A percentile compares a stretch with the other conserved stretches of the same genome.
These are phyloP conservation scores for Drosophila punjabiensis DNA, from an alignment of 1,140 invertebrate species.

Conservation along the genomic window DNA sequence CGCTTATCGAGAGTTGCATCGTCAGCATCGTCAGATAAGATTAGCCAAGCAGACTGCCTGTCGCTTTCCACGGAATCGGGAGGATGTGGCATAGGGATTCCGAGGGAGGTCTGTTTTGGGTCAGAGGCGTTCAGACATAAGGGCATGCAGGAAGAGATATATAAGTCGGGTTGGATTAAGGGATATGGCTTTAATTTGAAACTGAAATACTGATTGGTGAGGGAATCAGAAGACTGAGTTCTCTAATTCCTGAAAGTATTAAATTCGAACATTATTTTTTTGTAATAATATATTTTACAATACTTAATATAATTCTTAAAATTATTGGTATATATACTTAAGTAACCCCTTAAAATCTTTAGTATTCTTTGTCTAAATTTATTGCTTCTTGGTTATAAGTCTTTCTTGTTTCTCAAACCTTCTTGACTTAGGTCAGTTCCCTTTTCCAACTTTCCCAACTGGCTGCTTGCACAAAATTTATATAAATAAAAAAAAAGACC, in stretches of 20 bases:
- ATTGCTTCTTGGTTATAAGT: accelerated
- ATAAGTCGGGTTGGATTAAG: conserved; percentile 24
- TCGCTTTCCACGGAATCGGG: conserved; percentile 53
- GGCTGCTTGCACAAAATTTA: neutral
- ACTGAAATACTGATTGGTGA: conserved; percentile 16
- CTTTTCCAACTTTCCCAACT: conserved; percentile 36
- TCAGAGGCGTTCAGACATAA: conserved; percentile 48
- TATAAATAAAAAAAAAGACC: conserved; percentile 31
- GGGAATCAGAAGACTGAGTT: neutral
- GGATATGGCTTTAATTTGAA: neutral
- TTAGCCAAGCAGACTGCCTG: conserved; percentile 63
- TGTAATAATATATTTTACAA: no score
- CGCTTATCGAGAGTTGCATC: conserved; percentile 61
- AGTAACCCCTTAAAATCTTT: no score
- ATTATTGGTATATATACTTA: neutral
- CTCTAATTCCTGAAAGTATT: no score
- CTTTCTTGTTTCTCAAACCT: accelerated
- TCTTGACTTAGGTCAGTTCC: conserved; percentile 52
- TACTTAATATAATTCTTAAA: no score
- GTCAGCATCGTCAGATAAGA: conserved; percentile 60
- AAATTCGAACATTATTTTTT: neutral
- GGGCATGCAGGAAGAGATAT: conserved; percentile 25
- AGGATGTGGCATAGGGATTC: conserved; percentile 27
- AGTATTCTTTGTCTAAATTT: neutral
- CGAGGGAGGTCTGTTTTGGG: conserved; percentile 49